These are phyloP conservation scores for Tupaia chinensis DNA, from an alignment of 2,113 vertebrate genomes.

Conservation along the genomic window DNA sequence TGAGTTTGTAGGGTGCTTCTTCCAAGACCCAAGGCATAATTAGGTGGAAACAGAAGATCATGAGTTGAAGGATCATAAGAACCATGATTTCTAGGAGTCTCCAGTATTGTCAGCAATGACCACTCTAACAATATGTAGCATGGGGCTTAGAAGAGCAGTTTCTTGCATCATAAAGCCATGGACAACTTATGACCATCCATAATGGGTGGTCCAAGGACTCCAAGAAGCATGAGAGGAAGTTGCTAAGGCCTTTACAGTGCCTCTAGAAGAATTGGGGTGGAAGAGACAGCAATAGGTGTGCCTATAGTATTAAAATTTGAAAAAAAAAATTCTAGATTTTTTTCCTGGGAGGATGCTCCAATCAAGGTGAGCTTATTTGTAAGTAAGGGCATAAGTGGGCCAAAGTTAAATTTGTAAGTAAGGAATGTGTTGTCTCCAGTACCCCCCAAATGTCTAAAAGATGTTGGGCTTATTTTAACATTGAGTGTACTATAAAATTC, in stretches of 20 bases:
- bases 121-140: not conserved
- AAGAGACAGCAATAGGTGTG: not conserved
- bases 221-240: not conserved
- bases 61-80: not conserved
- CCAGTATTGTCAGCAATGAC: not conserved
- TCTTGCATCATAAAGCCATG: slow-evolving; percentile 18
- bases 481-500: not conserved
- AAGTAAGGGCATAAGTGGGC: not conserved
- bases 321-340: not conserved
- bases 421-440: slow-evolving; percentile 8
- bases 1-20: not conserved
- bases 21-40: slow-evolving; percentile 2
- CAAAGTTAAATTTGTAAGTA: not conserved
- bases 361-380: not conserved
- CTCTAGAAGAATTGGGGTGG: not conserved
- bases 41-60: slow-evolving; percentile 1
- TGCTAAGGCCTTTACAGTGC: not conserved
- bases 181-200: not conserved
- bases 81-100: not conserved
- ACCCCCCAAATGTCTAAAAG: not conserved
- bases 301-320: not conserved
- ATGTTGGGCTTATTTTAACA: slow-evolving; percentile 5
- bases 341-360: not conserved
- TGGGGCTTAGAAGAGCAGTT: not conserved
- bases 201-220: not conserved